phyloP scores from a whole-genome alignment of 2,888 invertebrate species.

The Chironomus riparius region DNA sequence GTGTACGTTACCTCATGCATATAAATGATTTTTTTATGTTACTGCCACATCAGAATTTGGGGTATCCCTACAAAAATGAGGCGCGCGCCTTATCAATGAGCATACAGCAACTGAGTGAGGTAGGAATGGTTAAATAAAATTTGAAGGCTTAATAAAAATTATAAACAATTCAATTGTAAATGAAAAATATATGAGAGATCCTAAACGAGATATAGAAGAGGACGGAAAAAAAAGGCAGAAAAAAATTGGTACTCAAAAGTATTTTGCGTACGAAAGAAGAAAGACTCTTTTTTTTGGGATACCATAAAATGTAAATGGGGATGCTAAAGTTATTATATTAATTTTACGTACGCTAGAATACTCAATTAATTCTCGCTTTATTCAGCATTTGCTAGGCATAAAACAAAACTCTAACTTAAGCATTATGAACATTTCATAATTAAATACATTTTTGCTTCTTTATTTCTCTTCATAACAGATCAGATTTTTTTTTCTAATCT shows the following conservation, averaged over 20 bases:
- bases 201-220: neutral
- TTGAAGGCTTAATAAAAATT: slow-evolving; percentile 18
- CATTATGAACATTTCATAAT: neutral
- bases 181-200: neutral
- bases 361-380: neutral
- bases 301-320: too few relatives aligned
- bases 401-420: neutral
- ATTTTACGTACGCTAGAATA: neutral
- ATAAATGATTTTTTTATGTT: slow-evolving; percentile 21
- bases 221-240: neutral
- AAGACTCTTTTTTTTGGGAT: neutral
- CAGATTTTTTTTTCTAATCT: neutral
- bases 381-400: neutral
- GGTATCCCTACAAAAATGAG: neutral
- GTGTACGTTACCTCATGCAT: slow-evolving; percentile 24
- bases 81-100: neutral
- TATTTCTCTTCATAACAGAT: neutral
- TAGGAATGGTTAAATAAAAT: neutral
- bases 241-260: neutral
- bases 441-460: neutral
- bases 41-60: neutral
- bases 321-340: too few relatives aligned
- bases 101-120: neutral
- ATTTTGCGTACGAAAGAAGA: neutral
- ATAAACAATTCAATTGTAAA: slow-evolving; percentile 25